Percentiles rank a stretch among this genome's conserved stretches.
Evolutionary conservation across 2,113 vertebrate species (phyloP).

Genomic region (Crocuta crocuta): DNA sequence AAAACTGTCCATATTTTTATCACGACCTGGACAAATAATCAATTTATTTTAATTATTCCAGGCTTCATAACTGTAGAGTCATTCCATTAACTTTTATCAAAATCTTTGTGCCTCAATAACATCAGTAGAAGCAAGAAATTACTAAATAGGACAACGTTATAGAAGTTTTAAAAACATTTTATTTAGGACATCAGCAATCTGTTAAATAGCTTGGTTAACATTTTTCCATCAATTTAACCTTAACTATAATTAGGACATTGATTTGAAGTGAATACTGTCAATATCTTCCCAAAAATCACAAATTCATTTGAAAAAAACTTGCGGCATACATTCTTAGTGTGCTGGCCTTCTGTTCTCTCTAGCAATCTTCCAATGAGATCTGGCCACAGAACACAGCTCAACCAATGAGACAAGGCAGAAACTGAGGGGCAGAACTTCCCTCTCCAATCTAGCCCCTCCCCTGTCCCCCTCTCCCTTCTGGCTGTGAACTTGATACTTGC

Average conservation of each 20-base stretch:
- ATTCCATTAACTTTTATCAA: neutral
- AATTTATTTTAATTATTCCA: conserved; percentile 26
- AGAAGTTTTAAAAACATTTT: neutral
- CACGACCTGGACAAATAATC: neutral
- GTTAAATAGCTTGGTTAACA: neutral
- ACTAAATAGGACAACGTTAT: neutral
- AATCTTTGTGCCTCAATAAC: neutral
- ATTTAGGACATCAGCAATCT: neutral
- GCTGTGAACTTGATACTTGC: too few relatives aligned
- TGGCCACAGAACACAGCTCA: neutral
- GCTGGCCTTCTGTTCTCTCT: neutral
- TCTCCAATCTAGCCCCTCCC: neutral
- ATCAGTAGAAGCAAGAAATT: conserved; percentile 3
- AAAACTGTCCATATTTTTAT: neutral
- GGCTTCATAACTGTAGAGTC: neutral
- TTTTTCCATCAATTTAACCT: neutral
- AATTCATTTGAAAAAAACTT: neutral
- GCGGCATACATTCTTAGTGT: neutral
- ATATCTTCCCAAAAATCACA: neutral
- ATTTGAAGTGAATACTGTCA: neutral
- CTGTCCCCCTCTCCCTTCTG: neutral
- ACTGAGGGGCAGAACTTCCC: neutral
- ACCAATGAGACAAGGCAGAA: neutral
- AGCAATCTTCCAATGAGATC: neutral
- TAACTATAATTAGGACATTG: neutral